A percentile compares a stretch with the other conserved stretches of the same genome.
Conservation (phyloP, 2,113 vertebrate species). For the Sialia sialis region DNA sequence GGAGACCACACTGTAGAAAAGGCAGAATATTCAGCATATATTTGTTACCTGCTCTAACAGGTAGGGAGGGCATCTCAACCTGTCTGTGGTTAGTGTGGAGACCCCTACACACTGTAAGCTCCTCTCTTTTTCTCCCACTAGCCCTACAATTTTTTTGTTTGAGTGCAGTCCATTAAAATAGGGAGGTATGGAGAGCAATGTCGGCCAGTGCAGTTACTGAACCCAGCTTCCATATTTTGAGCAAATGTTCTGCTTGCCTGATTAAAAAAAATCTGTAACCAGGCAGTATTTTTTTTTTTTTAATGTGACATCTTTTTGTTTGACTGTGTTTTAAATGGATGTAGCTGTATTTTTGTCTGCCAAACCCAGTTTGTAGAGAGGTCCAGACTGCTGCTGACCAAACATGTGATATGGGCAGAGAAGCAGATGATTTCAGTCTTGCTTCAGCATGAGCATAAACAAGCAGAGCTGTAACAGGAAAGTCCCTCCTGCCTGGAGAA, state of each 20-base stretch:
- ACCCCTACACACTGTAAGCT: not conserved
- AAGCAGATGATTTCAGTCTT: not conserved
- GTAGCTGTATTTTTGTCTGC: not conserved
- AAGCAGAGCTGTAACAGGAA: not conserved
- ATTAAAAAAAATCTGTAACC: not conserved
- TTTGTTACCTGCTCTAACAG: not conserved
- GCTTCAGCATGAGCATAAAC: not conserved
- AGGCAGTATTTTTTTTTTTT: not conserved
- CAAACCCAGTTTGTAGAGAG: not conserved
- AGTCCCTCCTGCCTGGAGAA: not conserved
- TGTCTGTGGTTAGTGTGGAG: not conserved
- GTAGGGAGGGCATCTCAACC: not conserved
- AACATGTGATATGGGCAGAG: not conserved
- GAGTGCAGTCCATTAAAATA: not conserved
- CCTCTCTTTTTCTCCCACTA: not conserved
- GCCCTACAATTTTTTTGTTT: not conserved
- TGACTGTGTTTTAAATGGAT: not conserved
- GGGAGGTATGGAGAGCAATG: not conserved
- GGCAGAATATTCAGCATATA: not conserved
- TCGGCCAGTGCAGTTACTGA: not conserved
- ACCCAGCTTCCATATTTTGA: not conserved
- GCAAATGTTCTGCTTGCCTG: not conserved
- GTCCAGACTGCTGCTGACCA: not conserved
- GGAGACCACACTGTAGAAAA: not conserved
- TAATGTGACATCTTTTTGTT: not conserved